Evolutionary conservation across 2,113 vertebrate genomes (phyloP).

Genomic region (Etheostoma spectabile): DNA sequence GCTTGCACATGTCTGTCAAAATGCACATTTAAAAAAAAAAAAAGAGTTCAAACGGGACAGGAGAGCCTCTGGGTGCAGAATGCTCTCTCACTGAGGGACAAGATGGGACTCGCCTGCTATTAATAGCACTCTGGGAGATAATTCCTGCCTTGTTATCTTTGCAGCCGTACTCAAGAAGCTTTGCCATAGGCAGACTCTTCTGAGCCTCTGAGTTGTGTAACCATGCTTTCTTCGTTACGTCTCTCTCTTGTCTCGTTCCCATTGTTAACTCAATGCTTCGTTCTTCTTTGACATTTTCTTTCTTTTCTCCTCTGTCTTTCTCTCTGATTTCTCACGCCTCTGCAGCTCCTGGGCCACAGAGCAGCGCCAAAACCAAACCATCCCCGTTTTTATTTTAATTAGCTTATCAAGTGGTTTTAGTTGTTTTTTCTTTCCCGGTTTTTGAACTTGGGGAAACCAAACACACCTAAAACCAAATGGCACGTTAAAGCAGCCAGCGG

Average conservation of each 20-base stretch:
- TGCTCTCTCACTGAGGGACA: conserved; percentile 71
- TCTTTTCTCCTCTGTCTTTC: background rate
- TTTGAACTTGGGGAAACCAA: background rate
- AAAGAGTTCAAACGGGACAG: conserved; percentile 61
- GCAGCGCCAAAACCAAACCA: background rate
- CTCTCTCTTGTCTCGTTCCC: conserved; percentile 22
- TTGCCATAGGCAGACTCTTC: conserved; percentile 62
- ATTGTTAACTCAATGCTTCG: conserved; percentile 44
- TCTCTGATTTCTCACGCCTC: background rate
- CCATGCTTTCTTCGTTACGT: conserved; percentile 45
- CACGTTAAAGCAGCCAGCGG: background rate
- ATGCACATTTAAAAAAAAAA: conserved; percentile 55
- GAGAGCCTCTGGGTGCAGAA: conserved; percentile 64
- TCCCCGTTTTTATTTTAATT: background rate
- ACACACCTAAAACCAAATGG: background rate
- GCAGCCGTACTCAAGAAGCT: conserved; percentile 66
- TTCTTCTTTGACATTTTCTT: conserved; percentile 32
- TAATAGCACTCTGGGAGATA: conserved; percentile 84
- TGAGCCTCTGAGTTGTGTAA: conserved; percentile 72
- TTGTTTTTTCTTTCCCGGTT: background rate
- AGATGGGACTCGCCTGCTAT: conserved; percentile 81
- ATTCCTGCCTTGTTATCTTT: conserved; percentile 83
- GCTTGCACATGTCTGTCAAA: conserved; percentile 57
- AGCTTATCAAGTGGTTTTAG: background rate
- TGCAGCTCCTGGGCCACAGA: conserved; percentile 3